Base-by-base conservation (phyloP, 2,113 vertebrate species). In the Hucho hucho region DNA sequence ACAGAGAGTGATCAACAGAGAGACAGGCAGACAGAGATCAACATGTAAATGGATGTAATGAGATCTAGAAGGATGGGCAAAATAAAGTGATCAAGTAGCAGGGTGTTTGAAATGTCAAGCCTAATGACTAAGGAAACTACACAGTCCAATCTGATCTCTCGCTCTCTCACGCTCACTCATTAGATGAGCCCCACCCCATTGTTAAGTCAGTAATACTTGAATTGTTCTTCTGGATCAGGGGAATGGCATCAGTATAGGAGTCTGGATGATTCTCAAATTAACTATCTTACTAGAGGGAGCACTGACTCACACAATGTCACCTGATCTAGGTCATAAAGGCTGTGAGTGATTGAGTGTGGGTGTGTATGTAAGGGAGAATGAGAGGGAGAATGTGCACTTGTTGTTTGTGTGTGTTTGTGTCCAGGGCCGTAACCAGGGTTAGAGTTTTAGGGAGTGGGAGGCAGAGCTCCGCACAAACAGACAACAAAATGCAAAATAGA, bases 81-180 rank as follows among this genome's bases (percentile, higher is more conserved):
- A 77, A 81, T 79, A 56, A 74, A 80, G 47, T 63, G 14, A 74
- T 75, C 28, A 56, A 43, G 74, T 69, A 14, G 32, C 64, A 49
- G 18, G 67, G 74, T n/a, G n/a, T 69, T 28, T 72, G 74, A 80
- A 85, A 90, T 75, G 14, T 66, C 80, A 73, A 53, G 67, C 6
- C 25, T 16, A 61, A 18, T 20, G 24, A 65, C 63, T 65, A 69
- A 26, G 69, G 26, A 73, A 78, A 85, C 69, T 59, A 53, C 74
- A 6, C 11, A 18, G 59, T 12, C 7, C 37, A 43, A 11, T 43
- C 37, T 43, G 9, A 43, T 2, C 7, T 9, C 7, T 37, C 7
- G 0, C 37, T 9, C 7, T 37, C 37, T 43, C 37, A 43, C 2
- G n/a, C n/a, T 66, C 80, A 1, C 13, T 28, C 37, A 32, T 32